These are phyloP conservation scores for Erebia ligea DNA, from an alignment of 2,888 invertebrate species.

Conservation along the genomic window DNA sequence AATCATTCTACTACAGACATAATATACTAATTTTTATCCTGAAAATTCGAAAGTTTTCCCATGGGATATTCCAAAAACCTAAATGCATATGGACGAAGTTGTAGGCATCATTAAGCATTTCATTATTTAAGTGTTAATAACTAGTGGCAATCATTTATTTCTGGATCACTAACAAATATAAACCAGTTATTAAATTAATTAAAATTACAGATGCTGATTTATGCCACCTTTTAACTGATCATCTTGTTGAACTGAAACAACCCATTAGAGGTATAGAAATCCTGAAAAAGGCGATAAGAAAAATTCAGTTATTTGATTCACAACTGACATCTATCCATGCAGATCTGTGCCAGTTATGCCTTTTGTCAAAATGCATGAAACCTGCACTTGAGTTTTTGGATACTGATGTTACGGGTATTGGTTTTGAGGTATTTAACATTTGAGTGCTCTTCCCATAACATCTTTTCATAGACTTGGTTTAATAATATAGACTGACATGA, in stretches of 20 bases:
- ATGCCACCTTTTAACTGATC: conserved; percentile 92
- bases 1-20: too few relatives aligned
- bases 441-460: neutral
- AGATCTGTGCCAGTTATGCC: conserved; percentile 95
- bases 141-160: too few relatives aligned
- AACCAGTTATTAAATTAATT: neutral
- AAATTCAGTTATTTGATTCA: conserved; percentile 93
- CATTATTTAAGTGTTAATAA: too few relatives aligned
- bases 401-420: conserved; percentile 95
- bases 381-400: conserved; percentile 95
- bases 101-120: too few relatives aligned
- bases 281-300: conserved; percentile 92
- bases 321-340: conserved; percentile 97
- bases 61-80: too few relatives aligned
- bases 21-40: too few relatives aligned
- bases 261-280: conserved; percentile 93
- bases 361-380: conserved; percentile 95
- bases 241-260: conserved; percentile 89
- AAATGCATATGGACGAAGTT: too few relatives aligned
- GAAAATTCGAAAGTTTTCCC: too few relatives aligned
- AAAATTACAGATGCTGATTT: conserved; percentile 90
- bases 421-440: conserved; percentile 86
- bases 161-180: neutral
- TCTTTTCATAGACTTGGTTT: neutral
- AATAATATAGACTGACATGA: neutral